A percentile compares a stretch with the other conserved stretches of the same genome.
Conservation (phyloP, 2,797 vertebrate species). For the Malurus leucopterus region DNA sequence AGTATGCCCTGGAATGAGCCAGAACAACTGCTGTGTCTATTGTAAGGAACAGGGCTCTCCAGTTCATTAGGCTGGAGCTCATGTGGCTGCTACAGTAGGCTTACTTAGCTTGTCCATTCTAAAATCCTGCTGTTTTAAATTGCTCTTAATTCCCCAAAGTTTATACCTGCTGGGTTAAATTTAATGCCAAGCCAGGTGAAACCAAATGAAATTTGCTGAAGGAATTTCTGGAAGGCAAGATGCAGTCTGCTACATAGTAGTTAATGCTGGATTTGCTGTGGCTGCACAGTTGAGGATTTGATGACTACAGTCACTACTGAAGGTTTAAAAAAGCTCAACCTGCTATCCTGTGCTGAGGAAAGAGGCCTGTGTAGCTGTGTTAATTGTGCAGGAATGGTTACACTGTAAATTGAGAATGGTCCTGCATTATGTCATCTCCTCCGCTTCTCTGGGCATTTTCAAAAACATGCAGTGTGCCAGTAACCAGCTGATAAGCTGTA, state of each 20-base stretch:
- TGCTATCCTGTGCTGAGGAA: background rate
- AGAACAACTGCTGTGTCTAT: background rate
- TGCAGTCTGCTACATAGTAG: background rate
- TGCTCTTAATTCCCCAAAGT: slow-evolving; percentile 1
- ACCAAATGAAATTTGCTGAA: background rate
- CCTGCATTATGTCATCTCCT: background rate
- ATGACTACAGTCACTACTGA: background rate
- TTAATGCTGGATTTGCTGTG: background rate
- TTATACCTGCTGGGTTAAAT: slow-evolving; percentile 21
- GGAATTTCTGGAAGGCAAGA: slow-evolving; percentile 9
- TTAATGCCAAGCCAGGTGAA: slow-evolving; percentile 13
- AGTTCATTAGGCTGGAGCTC: background rate
- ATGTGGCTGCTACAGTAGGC: background rate
- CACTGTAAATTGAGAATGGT: background rate
- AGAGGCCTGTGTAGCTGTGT: background rate
- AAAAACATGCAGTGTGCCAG: background rate
- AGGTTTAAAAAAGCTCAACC: background rate
- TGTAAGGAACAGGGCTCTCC: background rate
- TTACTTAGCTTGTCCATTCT: slow-evolving; percentile 3
- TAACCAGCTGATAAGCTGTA: background rate
- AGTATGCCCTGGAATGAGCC: background rate
- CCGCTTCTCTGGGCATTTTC: background rate
- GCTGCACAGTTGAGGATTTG: background rate
- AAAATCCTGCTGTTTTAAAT: slow-evolving; percentile 29
- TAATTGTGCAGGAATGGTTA: background rate